These are phyloP conservation scores for Solenopsis fugax DNA, from an alignment of 1,140 invertebrate species.

Conservation along the genomic window DNA sequence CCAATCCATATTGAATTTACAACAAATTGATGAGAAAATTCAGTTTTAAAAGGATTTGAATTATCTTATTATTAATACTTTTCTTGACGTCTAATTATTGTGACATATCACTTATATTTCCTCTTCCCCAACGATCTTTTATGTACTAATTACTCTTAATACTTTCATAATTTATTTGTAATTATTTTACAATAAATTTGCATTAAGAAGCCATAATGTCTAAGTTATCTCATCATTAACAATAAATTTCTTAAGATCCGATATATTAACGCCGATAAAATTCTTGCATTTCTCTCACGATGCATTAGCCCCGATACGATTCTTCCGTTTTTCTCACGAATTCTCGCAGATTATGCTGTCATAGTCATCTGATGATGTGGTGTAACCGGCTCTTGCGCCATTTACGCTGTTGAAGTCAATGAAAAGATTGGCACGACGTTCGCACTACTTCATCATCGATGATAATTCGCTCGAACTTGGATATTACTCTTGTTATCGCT, in stretches of 20 bases:
- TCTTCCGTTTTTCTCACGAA: constrained; percentile 20
- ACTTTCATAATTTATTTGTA: background rate
- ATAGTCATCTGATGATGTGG: background rate
- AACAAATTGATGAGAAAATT: background rate
- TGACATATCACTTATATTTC: background rate
- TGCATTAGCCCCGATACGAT: background rate
- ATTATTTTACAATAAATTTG: background rate
- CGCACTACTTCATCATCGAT: constrained; percentile 5
- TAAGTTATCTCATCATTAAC: background rate
- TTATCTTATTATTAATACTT: background rate
- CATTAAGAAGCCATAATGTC: background rate
- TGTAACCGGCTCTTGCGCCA: constrained; percentile 18
- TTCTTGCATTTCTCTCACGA: background rate
- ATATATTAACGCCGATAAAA: background rate
- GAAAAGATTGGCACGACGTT: constrained; percentile 30
- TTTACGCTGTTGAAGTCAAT: constrained; percentile 38
- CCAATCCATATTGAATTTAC: constrained; percentile 61
- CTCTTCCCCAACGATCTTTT: background rate
- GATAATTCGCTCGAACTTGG: constrained; percentile 1
- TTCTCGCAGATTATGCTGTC: constrained; percentile 35
- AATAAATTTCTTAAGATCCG: background rate
- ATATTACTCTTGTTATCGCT: background rate
- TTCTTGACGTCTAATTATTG: background rate
- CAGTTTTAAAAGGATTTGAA: background rate
- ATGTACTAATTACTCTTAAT: background rate